Percentiles rank a stretch among this genome's conserved stretches.
Conservation (phyloP, 2,113 vertebrate genomes). For the Monarcha castaneiventris region DNA sequence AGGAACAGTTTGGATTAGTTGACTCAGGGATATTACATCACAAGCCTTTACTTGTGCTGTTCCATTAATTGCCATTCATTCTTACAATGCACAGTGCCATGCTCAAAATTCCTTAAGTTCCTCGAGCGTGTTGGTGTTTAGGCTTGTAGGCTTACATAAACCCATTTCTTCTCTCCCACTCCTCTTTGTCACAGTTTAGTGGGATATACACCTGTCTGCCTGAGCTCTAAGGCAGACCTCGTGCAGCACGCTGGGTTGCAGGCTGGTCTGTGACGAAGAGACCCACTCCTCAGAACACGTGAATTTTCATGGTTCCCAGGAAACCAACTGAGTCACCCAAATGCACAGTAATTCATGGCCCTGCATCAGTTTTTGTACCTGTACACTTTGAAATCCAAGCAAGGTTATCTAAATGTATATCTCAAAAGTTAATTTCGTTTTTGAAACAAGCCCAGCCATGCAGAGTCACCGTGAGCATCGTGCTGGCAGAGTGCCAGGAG, state of each 20-base stretch:
- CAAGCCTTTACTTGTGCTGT: background rate
- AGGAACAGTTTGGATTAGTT: background rate
- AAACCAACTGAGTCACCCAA: background rate
- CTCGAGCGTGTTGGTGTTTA: fast-evolving
- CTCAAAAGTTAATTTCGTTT: background rate
- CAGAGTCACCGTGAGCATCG: background rate
- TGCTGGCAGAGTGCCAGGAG: background rate
- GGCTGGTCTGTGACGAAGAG: background rate
- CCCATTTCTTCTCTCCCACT: background rate
- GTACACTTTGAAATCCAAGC: background rate
- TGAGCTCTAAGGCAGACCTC: background rate
- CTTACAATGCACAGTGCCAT: fast-evolving
- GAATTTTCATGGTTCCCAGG: background rate
- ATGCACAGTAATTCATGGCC: background rate
- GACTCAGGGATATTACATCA: background rate
- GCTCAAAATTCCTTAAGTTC: background rate
- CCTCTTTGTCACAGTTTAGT: background rate
- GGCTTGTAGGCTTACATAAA: background rate
- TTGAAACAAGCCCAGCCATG: background rate
- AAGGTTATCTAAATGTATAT: background rate
- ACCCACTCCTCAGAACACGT: background rate
- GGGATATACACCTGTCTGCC: background rate
- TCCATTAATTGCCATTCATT: background rate
- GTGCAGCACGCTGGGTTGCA: background rate
- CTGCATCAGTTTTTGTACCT: background rate